A percentile compares a stretch with the other conserved stretches of the same genome.
These are phyloP conservation scores for Agrilus planipennis DNA, from an alignment of 1,140 invertebrate genomes.

Conservation along the genomic window DNA sequence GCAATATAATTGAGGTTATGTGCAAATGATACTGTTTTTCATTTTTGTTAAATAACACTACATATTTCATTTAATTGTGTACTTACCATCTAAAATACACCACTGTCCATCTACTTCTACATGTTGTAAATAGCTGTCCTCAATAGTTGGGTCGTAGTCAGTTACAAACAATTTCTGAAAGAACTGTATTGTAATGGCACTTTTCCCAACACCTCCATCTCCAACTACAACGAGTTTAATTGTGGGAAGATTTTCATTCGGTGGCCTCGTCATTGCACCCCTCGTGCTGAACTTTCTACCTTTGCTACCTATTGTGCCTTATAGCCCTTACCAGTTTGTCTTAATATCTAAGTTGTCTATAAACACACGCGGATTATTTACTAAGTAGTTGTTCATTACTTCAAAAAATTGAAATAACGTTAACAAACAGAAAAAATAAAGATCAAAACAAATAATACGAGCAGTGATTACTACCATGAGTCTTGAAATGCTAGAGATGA, in stretches of 20 bases:
- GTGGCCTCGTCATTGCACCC: conserved; percentile 45
- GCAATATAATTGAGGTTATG: no score
- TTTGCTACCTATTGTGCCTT: conserved; percentile 13
- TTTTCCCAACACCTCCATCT: conserved; percentile 82
- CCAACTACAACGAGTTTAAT: conserved; percentile 86
- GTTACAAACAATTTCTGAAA: conserved; percentile 80
- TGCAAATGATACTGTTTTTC: no score
- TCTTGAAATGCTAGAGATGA: no score
- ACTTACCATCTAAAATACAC: conserved; percentile 84
- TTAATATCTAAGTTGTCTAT: no score
- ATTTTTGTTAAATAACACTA: not conserved
- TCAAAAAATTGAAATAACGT: no score
- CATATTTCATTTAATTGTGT: conserved; percentile 5
- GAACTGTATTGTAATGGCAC: conserved; percentile 82
- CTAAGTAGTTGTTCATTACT: no score
- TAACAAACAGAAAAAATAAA: no score
- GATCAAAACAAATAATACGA: no score
- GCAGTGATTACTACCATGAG: no score
- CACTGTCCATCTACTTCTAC: conserved; percentile 85
- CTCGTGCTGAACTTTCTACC: conserved; percentile 15
- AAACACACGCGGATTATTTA: no score
- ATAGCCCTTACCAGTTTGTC: no score
- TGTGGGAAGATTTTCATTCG: conserved; percentile 67
- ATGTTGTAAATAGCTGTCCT: conserved; percentile 84
- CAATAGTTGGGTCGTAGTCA: conserved; percentile 85